Evolutionary conservation across 2,113 vertebrate genomes (phyloP).

Genomic region (Porphyrio hochstetteri): DNA sequence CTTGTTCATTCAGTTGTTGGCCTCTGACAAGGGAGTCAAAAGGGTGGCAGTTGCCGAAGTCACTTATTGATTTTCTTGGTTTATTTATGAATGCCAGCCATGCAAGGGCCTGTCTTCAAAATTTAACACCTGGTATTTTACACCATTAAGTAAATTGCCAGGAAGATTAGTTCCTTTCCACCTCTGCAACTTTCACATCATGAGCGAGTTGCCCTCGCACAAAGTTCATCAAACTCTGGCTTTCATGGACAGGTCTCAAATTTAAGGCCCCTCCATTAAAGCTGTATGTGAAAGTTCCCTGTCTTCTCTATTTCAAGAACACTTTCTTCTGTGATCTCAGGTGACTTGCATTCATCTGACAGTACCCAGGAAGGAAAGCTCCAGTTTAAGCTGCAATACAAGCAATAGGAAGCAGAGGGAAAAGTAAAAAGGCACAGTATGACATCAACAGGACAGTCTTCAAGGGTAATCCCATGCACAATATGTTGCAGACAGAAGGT

Average conservation of each 20-base stretch:
- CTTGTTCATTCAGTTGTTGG: constrained; percentile 36
- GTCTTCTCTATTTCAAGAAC: not conserved
- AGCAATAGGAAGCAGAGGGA: not conserved
- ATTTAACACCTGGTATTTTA: constrained; percentile 57
- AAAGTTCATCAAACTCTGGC: not conserved
- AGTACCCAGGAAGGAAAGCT: not conserved
- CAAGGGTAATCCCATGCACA: not conserved
- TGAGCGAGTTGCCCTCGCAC: fast-evolving
- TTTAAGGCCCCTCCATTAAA: not conserved
- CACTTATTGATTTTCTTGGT: constrained; percentile 52
- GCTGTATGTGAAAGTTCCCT: not conserved
- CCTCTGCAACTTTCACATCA: not conserved
- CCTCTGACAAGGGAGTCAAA: constrained; percentile 52
- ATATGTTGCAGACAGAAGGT: not conserved
- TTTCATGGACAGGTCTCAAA: constrained; percentile 1
- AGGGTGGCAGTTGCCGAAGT: constrained; percentile 16
- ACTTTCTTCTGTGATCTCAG: not conserved
- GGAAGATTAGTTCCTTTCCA: constrained; percentile 2
- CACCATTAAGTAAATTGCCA: constrained; percentile 32
- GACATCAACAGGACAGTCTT: not conserved
- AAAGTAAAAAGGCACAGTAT: not conserved
- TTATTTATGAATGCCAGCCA: constrained; percentile 59
- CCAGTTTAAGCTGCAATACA: not conserved
- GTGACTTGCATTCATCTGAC: not conserved
- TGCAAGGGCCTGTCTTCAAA: constrained; percentile 2